Conservation (phyloP, 2,113 vertebrate species). For the Theristicus caerulescens region DNA sequence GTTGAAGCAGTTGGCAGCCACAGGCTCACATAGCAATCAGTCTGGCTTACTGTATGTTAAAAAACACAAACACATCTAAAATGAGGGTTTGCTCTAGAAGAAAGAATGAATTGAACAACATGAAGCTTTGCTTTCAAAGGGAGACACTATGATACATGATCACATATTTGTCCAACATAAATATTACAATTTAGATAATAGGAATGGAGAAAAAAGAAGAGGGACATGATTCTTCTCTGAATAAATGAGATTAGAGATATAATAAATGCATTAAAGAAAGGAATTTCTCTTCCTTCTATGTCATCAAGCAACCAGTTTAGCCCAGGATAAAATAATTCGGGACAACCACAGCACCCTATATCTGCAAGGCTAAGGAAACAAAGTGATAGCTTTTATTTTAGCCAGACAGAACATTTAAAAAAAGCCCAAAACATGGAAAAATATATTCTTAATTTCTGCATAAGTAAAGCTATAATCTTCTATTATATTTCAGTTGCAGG, state of each 20-base stretch:
- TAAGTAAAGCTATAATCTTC: neutral
- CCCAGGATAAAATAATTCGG: neutral
- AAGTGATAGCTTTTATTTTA: neutral
- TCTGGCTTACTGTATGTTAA: conserved; percentile 68
- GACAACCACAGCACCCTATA: neutral
- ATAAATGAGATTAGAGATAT: neutral
- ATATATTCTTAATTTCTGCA: neutral
- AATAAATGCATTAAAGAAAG: neutral
- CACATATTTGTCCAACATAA: neutral
- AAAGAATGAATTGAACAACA: neutral
- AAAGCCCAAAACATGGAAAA: neutral
- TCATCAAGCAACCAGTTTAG: neutral
- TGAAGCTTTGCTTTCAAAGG: neutral
- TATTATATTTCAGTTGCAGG: neutral
- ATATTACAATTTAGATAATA: neutral
- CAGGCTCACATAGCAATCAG: conserved; percentile 83
- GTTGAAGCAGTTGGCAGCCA: conserved; percentile 81
- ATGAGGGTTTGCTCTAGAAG: neutral
- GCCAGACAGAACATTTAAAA: neutral
- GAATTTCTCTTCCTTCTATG: neutral
- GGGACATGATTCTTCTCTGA: neutral
- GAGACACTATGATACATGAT: neutral
- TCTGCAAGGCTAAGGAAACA: neutral
- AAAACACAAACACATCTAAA: neutral
- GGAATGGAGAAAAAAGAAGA: neutral